A percentile compares a stretch with the other conserved stretches of the same genome.
Evolutionary conservation across 2,888 invertebrate genomes (phyloP).

Genomic region (Apoda limacodes): DNA sequence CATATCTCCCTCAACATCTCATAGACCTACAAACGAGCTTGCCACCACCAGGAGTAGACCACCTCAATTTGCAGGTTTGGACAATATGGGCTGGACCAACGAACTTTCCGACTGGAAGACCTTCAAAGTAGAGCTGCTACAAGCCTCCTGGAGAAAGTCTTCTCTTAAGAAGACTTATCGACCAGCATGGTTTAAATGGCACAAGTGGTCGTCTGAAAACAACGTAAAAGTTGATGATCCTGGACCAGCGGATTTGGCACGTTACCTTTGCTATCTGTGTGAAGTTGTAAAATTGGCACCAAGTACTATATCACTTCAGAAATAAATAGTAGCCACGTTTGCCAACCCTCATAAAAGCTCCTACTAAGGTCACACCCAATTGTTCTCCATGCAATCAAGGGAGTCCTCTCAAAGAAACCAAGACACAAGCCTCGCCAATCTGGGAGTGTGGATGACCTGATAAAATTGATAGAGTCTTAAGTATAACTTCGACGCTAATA

Average conservation of each 20-base stretch:
- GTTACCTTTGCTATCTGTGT: constrained; percentile 5
- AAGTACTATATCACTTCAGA: constrained; percentile 11
- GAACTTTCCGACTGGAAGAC: constrained; percentile 10
- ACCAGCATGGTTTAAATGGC: constrained; percentile 19
- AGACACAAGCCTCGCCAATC: too few species aligned
- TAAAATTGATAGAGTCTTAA: too few species aligned
- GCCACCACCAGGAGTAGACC: constrained; percentile 12
- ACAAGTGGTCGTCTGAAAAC: constrained; percentile 3
- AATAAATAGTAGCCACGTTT: constrained; percentile 1
- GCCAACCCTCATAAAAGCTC: constrained; percentile 5
- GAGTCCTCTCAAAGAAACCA: constrained; percentile 9
- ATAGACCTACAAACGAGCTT: constrained; percentile 6
- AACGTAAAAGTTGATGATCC: constrained; percentile 1
- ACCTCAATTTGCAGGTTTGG: constrained; percentile 19
- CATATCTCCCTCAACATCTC: constrained; percentile 1
- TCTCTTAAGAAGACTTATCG: constrained; percentile 17
- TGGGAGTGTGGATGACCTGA: constrained; percentile 13
- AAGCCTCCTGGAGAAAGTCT: constrained; percentile 12
- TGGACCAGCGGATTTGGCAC: constrained; percentile 10
- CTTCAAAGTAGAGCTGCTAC: constrained; percentile 7
- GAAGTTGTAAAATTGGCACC: constrained; percentile 11
- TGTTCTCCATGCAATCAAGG: constrained; percentile 15
- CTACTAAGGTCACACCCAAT: constrained; percentile 11
- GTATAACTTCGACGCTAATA: too few species aligned
- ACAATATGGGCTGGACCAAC: constrained; percentile 18